phyloP scores from a whole-genome alignment of 1,140 invertebrate species.

The Belonocnema kinseyi region DNA sequence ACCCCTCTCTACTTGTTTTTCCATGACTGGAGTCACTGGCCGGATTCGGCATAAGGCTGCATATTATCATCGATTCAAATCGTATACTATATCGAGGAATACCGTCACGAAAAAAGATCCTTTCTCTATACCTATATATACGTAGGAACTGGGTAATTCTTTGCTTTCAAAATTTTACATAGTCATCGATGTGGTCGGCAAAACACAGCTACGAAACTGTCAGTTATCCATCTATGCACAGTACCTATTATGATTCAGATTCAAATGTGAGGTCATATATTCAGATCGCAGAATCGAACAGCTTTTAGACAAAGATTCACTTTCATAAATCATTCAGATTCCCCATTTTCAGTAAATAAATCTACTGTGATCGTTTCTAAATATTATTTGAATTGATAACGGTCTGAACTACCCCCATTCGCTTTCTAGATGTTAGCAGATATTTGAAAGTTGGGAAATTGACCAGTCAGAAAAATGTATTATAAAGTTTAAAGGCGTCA shows the following conservation, averaged over 20 bases:
- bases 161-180: constrained; percentile 25
- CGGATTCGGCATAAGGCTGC: constrained; percentile 43
- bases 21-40: constrained; percentile 50
- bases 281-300: neutral
- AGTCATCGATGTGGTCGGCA: constrained; percentile 9
- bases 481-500: constrained; percentile 48
- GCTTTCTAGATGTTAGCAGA: neutral
- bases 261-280: neutral
- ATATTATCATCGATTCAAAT: constrained; percentile 43
- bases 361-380: too few species aligned
- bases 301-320: neutral
- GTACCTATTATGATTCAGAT: constrained; percentile 7
- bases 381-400: too few species aligned
- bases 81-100: neutral
- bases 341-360: neutral
- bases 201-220: neutral
- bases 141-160: neutral
- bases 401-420: too few species aligned
- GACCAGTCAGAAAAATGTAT: constrained; percentile 60
- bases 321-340: constrained; percentile 1
- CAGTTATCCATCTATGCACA: neutral
- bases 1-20: constrained; percentile 51
- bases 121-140: neutral
- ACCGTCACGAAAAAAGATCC: too few species aligned
- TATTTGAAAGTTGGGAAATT: constrained; percentile 8